phyloP scores from a whole-genome alignment of 2,797 vertebrate species.

The Pyrocephalus nanus region DNA sequence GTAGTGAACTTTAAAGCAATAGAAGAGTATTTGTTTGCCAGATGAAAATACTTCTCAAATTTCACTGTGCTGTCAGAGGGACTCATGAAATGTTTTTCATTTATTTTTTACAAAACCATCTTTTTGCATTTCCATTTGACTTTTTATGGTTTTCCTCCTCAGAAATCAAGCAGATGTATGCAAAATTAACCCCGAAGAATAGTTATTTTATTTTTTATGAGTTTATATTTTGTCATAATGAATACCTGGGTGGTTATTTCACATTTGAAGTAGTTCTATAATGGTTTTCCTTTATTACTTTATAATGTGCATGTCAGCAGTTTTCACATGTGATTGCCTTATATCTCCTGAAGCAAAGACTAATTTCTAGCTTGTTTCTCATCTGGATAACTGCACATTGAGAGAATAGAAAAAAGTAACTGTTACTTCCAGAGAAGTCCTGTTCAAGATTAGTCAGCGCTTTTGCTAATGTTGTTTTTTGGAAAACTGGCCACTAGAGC shows the following conservation, averaged over 20 bases:
- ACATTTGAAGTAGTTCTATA: not conserved
- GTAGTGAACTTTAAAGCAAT: not conserved
- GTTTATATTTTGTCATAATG: not conserved
- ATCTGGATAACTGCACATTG: not conserved
- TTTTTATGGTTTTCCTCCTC: not conserved
- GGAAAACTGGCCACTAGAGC: not conserved
- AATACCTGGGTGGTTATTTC: not conserved
- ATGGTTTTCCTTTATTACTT: not conserved
- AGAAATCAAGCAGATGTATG: not conserved
- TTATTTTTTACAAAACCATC: not conserved
- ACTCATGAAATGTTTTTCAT: not conserved
- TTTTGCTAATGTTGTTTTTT: not conserved
- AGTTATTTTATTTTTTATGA: not conserved
- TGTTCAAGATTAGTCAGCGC: not conserved
- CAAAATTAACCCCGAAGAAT: not conserved
- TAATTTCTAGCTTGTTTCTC: not conserved
- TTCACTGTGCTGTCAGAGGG: not conserved
- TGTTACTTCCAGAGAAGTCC: not conserved
- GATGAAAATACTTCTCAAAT: not conserved
- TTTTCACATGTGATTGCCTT: not conserved
- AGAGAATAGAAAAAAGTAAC: not conserved
- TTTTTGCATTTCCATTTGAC: not conserved
- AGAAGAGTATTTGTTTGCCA: not conserved
- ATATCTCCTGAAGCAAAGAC: not conserved
- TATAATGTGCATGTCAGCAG: not conserved